These are phyloP conservation scores for Ornithoptera priamus DNA, from an alignment of 2,888 invertebrate genomes.

Conservation along the genomic window DNA sequence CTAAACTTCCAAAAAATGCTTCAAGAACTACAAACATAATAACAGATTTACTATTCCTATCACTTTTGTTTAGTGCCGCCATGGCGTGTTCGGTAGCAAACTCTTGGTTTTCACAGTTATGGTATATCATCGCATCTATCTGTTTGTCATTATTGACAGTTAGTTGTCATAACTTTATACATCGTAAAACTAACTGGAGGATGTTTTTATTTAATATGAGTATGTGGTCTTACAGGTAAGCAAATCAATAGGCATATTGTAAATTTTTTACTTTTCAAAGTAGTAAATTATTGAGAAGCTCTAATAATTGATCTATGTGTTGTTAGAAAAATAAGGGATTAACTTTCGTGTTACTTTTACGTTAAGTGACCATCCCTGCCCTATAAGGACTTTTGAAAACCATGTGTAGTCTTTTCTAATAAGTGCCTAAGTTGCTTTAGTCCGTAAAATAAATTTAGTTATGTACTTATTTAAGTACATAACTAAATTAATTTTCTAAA, in stretches of 20 bases:
- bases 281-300: neutral
- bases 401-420: too few relatives aligned
- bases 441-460: too few relatives aligned
- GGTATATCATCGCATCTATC: conserved; percentile 76
- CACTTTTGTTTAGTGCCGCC: conserved; percentile 52
- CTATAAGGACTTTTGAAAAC: too few relatives aligned
- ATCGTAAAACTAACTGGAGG: conserved; percentile 86
- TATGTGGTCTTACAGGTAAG: conserved; percentile 82
- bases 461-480: too few relatives aligned
- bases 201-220: conserved; percentile 88
- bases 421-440: too few relatives aligned
- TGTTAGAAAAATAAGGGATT: too few relatives aligned
- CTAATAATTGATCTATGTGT: too few relatives aligned
- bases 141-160: conserved; percentile 81
- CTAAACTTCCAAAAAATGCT: conserved; percentile 68
- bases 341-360: too few relatives aligned
- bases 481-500: too few relatives aligned
- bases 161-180: conserved; percentile 88
- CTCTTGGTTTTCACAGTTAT: conserved; percentile 42
- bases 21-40: conserved; percentile 53
- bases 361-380: too few relatives aligned
- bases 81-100: conserved; percentile 47
- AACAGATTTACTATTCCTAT: conserved; percentile 57
- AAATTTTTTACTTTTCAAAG: neutral
- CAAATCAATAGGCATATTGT: neutral